Conservation (phyloP, 2,113 vertebrate species). For the Mobula birostris region DNA sequence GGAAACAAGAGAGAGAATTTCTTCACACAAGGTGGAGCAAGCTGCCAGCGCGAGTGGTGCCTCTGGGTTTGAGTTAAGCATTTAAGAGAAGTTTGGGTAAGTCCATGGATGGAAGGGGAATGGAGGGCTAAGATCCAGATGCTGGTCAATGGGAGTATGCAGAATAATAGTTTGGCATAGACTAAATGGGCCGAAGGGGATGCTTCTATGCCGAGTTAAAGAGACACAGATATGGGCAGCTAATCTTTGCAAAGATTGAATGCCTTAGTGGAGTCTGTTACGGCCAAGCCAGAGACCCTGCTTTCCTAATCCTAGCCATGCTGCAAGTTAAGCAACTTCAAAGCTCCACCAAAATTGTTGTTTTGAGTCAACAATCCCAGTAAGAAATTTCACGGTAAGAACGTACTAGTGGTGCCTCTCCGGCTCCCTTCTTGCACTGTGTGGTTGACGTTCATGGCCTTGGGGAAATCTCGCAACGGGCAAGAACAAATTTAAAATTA, state of each 20-base stretch:
- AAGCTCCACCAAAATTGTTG: background rate
- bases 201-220: background rate
- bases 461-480: background rate
- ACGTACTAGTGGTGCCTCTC: background rate
- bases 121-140: no score
- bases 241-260: no score
- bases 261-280: no score
- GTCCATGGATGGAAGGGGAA: no score
- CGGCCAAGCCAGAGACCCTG: background rate
- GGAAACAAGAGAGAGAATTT: no score
- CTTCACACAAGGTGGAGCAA: no score
- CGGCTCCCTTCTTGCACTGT: background rate
- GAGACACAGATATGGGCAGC: background rate
- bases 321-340: background rate
- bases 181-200: no score
- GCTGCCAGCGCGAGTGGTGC: no score
- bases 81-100: no score
- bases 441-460: background rate
- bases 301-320: background rate
- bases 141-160: no score
- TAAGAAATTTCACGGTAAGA: background rate
- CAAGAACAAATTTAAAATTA: background rate
- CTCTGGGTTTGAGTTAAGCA: no score
- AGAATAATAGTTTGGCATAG: no score
- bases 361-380: background rate